A percentile compares a stretch with the other conserved stretches of the same genome.
These are phyloP conservation scores for Catharus minimus DNA, from an alignment of 2,113 vertebrate genomes.

Conservation along the genomic window DNA sequence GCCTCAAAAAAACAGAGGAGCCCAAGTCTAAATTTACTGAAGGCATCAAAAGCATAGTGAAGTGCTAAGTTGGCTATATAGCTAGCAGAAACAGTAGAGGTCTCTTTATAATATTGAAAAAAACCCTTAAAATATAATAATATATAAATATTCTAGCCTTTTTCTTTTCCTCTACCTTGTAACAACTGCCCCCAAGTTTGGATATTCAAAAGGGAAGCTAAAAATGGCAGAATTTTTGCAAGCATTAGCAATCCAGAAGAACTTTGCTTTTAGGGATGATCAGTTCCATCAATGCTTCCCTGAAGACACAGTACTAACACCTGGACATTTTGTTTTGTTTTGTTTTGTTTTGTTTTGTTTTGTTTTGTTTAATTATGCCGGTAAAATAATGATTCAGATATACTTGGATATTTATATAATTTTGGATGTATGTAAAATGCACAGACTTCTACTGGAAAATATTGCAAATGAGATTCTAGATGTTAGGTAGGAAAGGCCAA, in stretches of 20 bases:
- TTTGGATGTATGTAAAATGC: not conserved
- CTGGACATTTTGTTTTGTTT: not conserved
- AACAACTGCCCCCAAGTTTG: not conserved
- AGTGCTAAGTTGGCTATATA: not conserved
- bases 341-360: not conserved
- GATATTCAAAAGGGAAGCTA: not conserved
- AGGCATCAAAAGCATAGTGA: not conserved
- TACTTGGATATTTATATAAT: not conserved
- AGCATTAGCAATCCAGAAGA: not conserved
- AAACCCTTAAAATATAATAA: not conserved
- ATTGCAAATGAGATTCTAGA: not conserved
- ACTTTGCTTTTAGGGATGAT: not conserved
- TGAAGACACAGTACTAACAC: not conserved
- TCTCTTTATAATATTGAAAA: not conserved
- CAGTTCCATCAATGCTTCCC: not conserved
- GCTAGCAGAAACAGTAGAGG: not conserved
- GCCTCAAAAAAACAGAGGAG: not conserved
- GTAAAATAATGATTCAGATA: not conserved
- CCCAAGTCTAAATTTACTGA: not conserved
- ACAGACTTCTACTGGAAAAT: not conserved
- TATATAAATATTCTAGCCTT: not conserved
- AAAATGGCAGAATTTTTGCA: constrained; percentile 1
- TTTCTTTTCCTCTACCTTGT: not conserved
- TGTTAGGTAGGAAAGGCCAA: not conserved
- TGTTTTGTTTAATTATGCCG: not conserved